Evolutionary conservation across 1,140 invertebrate species (phyloP).

Genomic region (Vanessa tameamea): DNA sequence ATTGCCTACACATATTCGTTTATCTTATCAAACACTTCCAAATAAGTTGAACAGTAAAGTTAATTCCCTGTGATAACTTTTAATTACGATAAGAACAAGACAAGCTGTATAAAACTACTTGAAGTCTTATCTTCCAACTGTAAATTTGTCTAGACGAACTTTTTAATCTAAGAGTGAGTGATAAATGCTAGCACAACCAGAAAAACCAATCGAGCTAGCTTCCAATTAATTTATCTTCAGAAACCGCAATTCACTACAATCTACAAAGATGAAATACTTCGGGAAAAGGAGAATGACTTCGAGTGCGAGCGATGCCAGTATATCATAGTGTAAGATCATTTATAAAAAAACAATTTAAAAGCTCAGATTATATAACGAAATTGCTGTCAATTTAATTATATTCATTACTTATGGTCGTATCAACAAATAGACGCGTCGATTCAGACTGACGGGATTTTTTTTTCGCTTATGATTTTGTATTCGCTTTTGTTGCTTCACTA

Average conservation of each 20-base stretch:
- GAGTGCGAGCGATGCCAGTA: too few species aligned
- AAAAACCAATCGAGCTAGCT: slow-evolving; percentile 47
- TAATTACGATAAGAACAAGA: slow-evolving; percentile 9
- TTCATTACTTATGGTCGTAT: too few species aligned
- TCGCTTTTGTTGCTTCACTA: too few species aligned
- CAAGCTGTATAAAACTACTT: not conserved
- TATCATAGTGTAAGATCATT: too few species aligned
- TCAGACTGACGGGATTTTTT: too few species aligned
- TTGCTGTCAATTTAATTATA: too few species aligned
- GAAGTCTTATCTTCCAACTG: slow-evolving; percentile 18
- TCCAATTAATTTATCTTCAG: slow-evolving; percentile 48
- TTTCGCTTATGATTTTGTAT: too few species aligned
- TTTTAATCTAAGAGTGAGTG: slow-evolving; percentile 36
- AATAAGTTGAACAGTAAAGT: not conserved
- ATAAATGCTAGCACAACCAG: slow-evolving; percentile 42
- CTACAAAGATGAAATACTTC: slow-evolving; percentile 21
- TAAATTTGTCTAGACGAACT: slow-evolving; percentile 37
- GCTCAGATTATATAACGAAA: too few species aligned
- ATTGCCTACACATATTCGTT: too few species aligned
- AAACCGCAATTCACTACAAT: slow-evolving; percentile 43
- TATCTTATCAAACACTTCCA: not conserved
- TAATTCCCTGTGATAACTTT: not conserved
- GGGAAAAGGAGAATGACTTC: not conserved
- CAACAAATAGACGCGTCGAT: too few species aligned
- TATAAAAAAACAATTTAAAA: too few species aligned